phyloP scores from a whole-genome alignment of 2,113 vertebrate genomes.

The Thermophis baileyi region DNA sequence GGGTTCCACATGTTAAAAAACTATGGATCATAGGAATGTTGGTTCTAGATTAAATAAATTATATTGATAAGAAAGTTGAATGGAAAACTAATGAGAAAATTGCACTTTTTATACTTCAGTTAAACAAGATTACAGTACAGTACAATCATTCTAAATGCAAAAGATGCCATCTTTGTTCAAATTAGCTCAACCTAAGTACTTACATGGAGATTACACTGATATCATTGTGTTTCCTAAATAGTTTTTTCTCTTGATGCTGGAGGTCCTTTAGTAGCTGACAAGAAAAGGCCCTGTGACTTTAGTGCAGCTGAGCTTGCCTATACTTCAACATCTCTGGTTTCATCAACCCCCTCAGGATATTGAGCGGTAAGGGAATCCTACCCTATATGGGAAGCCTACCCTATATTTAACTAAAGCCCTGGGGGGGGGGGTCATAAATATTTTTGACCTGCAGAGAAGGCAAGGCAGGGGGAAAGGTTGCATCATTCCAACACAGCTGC shows the following conservation, averaged over 20 bases:
- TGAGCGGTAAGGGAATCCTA: background rate
- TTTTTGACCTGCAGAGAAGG: background rate
- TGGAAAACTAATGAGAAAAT: background rate
- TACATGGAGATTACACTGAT: background rate
- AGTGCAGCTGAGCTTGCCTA: background rate
- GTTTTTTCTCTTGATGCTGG: background rate
- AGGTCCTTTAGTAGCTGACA: background rate
- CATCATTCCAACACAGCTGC: constrained; percentile 6
- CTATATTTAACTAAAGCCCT: background rate
- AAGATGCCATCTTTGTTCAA: background rate
- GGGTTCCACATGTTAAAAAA: background rate
- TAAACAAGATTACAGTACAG: background rate
- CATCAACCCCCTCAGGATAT: background rate
- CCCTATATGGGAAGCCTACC: background rate
- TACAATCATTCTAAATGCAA: background rate
- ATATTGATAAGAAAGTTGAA: background rate
- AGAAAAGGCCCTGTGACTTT: background rate
- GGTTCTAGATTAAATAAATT: background rate
- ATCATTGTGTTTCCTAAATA: background rate
- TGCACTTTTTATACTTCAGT: background rate
- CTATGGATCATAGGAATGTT: background rate
- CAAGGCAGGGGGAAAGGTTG: background rate
- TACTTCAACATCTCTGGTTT: background rate
- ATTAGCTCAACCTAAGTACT: background rate
- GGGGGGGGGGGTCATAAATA: background rate